Percentiles rank a stretch among this genome's conserved stretches.
These are phyloP conservation scores for Nasonia vitripennis DNA, from an alignment of 1,140 invertebrate genomes.

Conservation along the genomic window DNA sequence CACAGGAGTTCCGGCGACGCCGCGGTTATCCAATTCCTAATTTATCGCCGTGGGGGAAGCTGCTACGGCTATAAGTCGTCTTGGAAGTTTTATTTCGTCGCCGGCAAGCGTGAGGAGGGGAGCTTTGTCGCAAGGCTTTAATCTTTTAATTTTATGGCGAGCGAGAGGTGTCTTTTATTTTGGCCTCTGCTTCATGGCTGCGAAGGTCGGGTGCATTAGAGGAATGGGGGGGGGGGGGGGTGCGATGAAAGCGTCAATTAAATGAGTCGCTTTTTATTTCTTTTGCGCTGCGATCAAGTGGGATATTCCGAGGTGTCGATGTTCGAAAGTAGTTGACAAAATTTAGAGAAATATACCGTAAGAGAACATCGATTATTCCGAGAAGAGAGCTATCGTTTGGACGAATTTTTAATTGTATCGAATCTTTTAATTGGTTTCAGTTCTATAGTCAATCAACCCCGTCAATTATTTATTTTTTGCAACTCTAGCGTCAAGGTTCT, in stretches of 20 bases:
- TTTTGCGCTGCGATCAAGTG: not conserved
- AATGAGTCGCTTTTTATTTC: not conserved
- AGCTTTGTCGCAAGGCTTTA: not conserved
- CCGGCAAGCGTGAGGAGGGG: not conserved
- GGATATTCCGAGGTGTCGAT: too few relatives aligned
- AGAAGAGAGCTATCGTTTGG: too few relatives aligned
- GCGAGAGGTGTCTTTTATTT: not conserved
- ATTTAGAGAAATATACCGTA: too few relatives aligned
- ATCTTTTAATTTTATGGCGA: constrained; percentile 12
- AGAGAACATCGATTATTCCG: too few relatives aligned
- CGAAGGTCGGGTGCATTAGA: not conserved
- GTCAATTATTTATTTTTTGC: too few relatives aligned
- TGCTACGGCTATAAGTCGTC: not conserved
- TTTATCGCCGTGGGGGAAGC: not conserved
- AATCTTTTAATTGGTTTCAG: too few relatives aligned
- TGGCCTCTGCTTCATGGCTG: not conserved
- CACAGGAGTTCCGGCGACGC: constrained; percentile 26
- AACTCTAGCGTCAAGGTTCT: too few relatives aligned
- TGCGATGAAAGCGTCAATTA: not conserved
- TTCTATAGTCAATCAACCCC: too few relatives aligned
- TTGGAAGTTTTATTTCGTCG: constrained; percentile 14
- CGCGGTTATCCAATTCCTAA: constrained; percentile 29
- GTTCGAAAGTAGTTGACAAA: too few relatives aligned
- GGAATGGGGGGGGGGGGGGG: too few relatives aligned
- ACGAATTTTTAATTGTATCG: too few relatives aligned